A percentile compares a stretch with the other conserved stretches of the same genome.
phyloP scores from a whole-genome alignment of 2,888 invertebrate genomes.

The Tetropium fuscum region DNA sequence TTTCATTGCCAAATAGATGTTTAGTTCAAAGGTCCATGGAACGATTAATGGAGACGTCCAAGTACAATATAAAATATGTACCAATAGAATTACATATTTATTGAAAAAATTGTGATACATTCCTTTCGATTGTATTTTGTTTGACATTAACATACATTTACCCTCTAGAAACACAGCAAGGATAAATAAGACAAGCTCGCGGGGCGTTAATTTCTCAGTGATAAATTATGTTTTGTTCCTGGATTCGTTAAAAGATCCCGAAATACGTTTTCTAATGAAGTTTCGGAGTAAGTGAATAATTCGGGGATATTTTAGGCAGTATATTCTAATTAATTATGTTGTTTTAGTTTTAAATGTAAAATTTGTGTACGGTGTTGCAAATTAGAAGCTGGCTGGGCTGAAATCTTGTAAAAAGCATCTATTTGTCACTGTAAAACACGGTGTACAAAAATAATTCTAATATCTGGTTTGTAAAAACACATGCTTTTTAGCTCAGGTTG shows the following conservation, averaged over 20 bases:
- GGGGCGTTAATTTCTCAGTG: no score
- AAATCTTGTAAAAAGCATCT: conserved; percentile 45
- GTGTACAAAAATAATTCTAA: conserved; percentile 40
- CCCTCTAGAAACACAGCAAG: no score
- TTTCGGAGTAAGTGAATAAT: background rate
- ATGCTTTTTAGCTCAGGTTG: conserved; percentile 56
- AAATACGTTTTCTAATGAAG: background rate
- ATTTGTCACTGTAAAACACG: conserved; percentile 47
- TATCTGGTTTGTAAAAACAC: conserved; percentile 41
- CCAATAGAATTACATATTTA: no score
- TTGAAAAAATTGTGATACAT: no score
- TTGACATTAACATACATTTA: no score
- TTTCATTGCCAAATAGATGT: no score
- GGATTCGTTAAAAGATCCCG: background rate
- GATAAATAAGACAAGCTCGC: no score
- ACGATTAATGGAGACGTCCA: no score
- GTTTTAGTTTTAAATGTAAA: conserved; percentile 43
- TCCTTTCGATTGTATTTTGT: no score
- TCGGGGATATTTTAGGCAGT: background rate
- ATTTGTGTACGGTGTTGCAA: conserved; percentile 45
- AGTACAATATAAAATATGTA: no score
- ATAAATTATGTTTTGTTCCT: background rate
- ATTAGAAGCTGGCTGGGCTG: conserved; percentile 39
- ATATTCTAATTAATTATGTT: conserved; percentile 37
- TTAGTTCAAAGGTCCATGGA: no score